Base-by-base conservation (phyloP, 2,888 invertebrate genomes). In the Nowickia ferox region DNA sequence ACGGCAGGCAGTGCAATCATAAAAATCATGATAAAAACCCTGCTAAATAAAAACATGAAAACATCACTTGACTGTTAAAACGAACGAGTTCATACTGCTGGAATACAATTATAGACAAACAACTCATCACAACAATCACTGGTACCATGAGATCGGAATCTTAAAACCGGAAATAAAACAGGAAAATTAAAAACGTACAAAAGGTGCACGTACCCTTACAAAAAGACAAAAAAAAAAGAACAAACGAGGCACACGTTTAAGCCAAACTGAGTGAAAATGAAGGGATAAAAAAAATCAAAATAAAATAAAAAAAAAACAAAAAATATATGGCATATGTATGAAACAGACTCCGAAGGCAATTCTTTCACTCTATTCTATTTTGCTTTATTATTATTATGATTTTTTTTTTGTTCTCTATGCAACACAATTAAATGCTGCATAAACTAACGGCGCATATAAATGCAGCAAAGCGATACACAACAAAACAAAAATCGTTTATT, bases 81-180 rank as follows among this genome's bases (percentile, higher is more conserved):
- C 15, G n/a, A 44, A 46, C 44, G 59, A 30, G 17, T 65, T 46
- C 59, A 48, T 46, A 40, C 51, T 59, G 68, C 13, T 53, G 66
- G 13, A n/a, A 72, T 59, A 79, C 85, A 83, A 83, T 86, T 76
- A 83, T 75, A 77, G 75, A 86, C 68, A 79, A 84, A 80, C 66
- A 85, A 84, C 84, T 83, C 82, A 84, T 82, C 78, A 78, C 88
- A 92, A 92, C 92, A 92, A 92, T 92, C 91, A 63, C 59, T 91
- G 89, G 53, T 38, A 46, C 59, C 90, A 89, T 89, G 90, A 92
- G 90, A 91, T 92, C 90, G 90, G 91, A 92, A 91, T 92, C 91
- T 90, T 89, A 90, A 92, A 91, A 90, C 92, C 92, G 92, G 92
- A 92, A 92, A 91, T 92, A 92, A 92, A 92, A 92, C 92, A 92